phyloP scores from a whole-genome alignment of 2,113 vertebrate genomes.

The Hiodon alosoides region DNA sequence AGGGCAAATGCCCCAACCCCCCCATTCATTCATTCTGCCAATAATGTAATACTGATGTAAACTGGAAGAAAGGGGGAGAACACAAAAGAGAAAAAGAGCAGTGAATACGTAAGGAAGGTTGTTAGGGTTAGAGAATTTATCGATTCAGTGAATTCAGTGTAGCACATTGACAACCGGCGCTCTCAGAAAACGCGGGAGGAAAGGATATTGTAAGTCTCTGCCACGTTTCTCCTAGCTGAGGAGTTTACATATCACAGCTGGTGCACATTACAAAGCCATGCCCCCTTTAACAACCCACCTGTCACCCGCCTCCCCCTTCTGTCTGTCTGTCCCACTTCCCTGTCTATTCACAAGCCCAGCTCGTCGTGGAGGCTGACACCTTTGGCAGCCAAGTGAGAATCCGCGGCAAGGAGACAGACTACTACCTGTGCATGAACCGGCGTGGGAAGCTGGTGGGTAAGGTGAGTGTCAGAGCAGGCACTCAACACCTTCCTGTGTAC shows the following conservation, averaged over 20 bases:
- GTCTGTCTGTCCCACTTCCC: slow-evolving; percentile 26
- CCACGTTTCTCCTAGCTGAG: too few species aligned
- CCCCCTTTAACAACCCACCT: slow-evolving; percentile 3
- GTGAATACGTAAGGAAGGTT: not conserved
- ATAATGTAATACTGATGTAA: not conserved
- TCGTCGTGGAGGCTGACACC: slow-evolving; percentile 84
- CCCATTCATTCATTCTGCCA: too few species aligned
- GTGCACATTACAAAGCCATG: not conserved
- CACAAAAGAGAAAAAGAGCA: not conserved
- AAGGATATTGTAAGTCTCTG: not conserved
- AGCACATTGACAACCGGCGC: not conserved
- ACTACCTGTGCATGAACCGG: slow-evolving; percentile 85
- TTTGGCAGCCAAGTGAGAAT: slow-evolving; percentile 87
- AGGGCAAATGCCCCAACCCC: not conserved
- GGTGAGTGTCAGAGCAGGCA: slow-evolving; percentile 58
- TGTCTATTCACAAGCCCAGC: slow-evolving; percentile 76
- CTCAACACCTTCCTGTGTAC: too few species aligned
- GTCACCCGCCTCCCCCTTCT: slow-evolving; percentile 1
- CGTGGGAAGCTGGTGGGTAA: slow-evolving; percentile 82
- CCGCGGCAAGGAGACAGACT: slow-evolving; percentile 81
- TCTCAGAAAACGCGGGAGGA: not conserved
- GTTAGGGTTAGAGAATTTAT: too few species aligned
- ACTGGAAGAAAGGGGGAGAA: not conserved
- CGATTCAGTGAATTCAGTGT: too few species aligned
- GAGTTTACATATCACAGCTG: not conserved